Percentiles rank a stretch among this genome's conserved stretches.
These are phyloP conservation scores for Drosophila equinoxialis DNA, from an alignment of 1,140 invertebrate species.

Conservation along the genomic window DNA sequence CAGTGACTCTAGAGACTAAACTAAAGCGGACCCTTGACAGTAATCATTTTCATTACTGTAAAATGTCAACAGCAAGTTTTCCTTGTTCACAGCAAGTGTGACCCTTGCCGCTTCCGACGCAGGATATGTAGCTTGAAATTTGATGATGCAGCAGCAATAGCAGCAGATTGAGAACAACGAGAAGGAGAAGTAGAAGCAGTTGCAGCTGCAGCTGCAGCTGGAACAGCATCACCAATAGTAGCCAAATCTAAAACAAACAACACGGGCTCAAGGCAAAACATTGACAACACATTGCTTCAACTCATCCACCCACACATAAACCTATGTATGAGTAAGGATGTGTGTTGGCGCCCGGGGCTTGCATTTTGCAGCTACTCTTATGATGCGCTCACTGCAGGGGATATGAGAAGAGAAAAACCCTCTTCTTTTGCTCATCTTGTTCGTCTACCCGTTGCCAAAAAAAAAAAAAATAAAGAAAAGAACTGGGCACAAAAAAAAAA, in stretches of 20 bases:
- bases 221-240: conserved; percentile 21
- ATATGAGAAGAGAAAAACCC: conserved; percentile 6
- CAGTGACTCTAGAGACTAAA: neutral
- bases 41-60: conserved; percentile 73
- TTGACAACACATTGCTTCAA: conserved; percentile 40
- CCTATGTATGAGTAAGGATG: neutral
- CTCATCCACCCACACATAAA: neutral
- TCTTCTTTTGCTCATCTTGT: conserved; percentile 2
- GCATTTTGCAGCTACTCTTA: conserved; percentile 73
- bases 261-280: conserved; percentile 57
- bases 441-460: conserved; percentile 25
- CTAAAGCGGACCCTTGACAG: conserved; percentile 63
- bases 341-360: conserved; percentile 39
- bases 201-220: conserved; percentile 21
- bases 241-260: conserved; percentile 73
- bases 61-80: conserved; percentile 63
- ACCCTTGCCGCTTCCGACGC: conserved; percentile 15
- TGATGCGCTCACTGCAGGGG: conserved; percentile 41
- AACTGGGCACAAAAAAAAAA: neutral
- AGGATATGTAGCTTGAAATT: conserved; percentile 69
- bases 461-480: conserved; percentile 5
- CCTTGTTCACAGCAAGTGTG: conserved; percentile 11
- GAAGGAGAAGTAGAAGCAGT: conserved; percentile 21
- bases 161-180: conserved; percentile 10
- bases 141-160: conserved; percentile 59